These are phyloP conservation scores for Leptinotarsa juncta DNA, from an alignment of 2,888 invertebrate genomes.

Conservation along the genomic window DNA sequence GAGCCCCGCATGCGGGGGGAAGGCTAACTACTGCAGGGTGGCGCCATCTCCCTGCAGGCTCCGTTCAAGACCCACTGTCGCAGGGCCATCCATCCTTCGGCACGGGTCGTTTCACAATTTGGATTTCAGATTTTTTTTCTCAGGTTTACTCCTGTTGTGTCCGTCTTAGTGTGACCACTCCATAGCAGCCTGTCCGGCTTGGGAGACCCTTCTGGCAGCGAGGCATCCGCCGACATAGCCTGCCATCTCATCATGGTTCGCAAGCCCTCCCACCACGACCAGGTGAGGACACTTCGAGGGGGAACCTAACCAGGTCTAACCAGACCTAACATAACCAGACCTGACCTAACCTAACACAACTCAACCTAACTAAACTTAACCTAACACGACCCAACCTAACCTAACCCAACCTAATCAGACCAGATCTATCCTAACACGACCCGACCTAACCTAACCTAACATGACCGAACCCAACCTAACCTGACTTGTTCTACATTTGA, in stretches of 20 bases:
- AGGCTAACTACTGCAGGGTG: background rate
- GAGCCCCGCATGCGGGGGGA: conserved; percentile 21
- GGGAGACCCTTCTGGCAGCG: conserved; percentile 1
- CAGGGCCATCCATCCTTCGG: conserved; percentile 3
- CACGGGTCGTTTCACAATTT: background rate
- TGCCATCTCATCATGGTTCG: no score
- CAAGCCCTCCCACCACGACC: conserved; percentile 16
- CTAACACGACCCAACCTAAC: no score
- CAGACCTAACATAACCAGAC: no score
- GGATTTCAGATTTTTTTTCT: conserved; percentile 7
- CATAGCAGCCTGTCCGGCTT: background rate
- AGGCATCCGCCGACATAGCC: background rate
- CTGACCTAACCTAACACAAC: no score
- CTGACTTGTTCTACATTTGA: no score
- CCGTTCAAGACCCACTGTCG: background rate
- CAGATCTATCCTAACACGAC: no score
- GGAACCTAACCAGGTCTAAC: background rate
- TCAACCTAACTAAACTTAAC: no score
- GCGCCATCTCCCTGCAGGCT: background rate
- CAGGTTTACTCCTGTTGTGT: conserved; percentile 20
- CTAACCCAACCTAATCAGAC: no score
- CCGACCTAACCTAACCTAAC: no score
- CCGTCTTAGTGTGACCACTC: background rate
- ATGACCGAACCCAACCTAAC: no score
- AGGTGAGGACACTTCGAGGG: background rate